Conservation (phyloP, 1,140 invertebrate species). For the Ceratosolen fusciceps region DNA sequence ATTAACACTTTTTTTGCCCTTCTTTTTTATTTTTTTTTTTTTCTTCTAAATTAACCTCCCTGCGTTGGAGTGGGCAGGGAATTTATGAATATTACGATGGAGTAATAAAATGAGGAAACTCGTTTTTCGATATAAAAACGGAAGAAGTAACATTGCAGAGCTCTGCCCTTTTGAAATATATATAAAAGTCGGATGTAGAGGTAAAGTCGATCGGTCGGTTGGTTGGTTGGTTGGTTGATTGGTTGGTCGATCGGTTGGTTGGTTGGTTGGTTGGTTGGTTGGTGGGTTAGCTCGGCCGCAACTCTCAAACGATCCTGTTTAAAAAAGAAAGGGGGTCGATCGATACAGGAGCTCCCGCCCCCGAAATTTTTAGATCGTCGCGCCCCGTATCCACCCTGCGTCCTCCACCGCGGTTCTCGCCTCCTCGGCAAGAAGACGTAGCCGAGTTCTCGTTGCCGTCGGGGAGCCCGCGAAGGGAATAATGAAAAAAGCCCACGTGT, state of each 20-base stretch:
- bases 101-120: slow-evolving; percentile 44
- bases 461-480: slow-evolving; percentile 56
- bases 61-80: slow-evolving; percentile 38
- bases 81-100: slow-evolving; percentile 49
- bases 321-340: slow-evolving; percentile 42
- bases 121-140: slow-evolving; percentile 49
- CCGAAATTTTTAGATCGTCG: slow-evolving; percentile 10
- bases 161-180: slow-evolving; percentile 46
- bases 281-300: slow-evolving; percentile 12
- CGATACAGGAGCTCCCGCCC: slow-evolving; percentile 9
- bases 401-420: too few relatives aligned
- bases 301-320: slow-evolving; percentile 46
- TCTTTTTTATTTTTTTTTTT: too few relatives aligned
- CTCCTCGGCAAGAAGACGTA: background rate
- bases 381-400: slow-evolving; percentile 1
- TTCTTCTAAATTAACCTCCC: slow-evolving; percentile 40
- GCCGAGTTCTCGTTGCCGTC: slow-evolving; percentile 60
- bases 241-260: background rate
- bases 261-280: background rate
- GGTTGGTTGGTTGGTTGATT: background rate
- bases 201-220: slow-evolving; percentile 16
- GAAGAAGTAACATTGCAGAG: slow-evolving; percentile 29
- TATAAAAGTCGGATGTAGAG: slow-evolving; percentile 41
- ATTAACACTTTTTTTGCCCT: too few relatives aligned
- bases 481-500: slow-evolving; percentile 53